Evolutionary conservation across 2,888 invertebrate species (phyloP).

Genomic region (Tiliacea aurago): DNA sequence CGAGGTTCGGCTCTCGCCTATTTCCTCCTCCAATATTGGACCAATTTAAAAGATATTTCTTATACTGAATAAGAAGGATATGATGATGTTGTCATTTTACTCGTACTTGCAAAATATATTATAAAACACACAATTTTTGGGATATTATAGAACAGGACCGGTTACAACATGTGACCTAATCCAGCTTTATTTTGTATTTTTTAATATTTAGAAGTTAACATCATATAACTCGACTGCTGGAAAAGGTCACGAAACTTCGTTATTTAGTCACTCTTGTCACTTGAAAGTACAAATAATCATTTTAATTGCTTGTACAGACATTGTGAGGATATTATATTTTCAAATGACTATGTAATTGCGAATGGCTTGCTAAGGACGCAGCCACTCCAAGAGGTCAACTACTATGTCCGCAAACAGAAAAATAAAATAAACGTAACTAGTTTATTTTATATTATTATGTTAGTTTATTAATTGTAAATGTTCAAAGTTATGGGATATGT

Average conservation of each 20-base stretch:
- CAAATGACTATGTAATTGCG: slow-evolving; percentile 26
- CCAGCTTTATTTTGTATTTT: neutral
- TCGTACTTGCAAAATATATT: too few species aligned
- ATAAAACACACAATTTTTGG: neutral
- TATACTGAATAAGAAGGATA: too few species aligned
- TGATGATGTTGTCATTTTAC: too few species aligned
- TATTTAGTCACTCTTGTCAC: slow-evolving; percentile 6
- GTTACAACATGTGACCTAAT: neutral
- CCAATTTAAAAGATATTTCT: too few species aligned
- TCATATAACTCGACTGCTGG: neutral
- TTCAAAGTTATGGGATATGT: too few species aligned
- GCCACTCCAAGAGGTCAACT: slow-evolving; percentile 46
- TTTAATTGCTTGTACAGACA: slow-evolving; percentile 20
- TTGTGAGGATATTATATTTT: slow-evolving; percentile 18
- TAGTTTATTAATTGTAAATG: too few species aligned
- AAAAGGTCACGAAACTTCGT: neutral
- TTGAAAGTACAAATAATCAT: slow-evolving; percentile 6
- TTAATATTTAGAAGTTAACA: neutral
- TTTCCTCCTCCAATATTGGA: too few species aligned
- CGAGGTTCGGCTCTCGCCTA: too few species aligned
- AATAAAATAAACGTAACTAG: slow-evolving; percentile 10
- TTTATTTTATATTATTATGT: neutral
- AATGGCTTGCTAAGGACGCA: slow-evolving; percentile 29
- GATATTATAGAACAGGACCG: neutral
- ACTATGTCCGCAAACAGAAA: slow-evolving; percentile 27